Evolutionary conservation across 2,888 invertebrate species (phyloP), one percentile per base, ranked within the genome.

Genomic region (Cynaeus angustus): DNA sequence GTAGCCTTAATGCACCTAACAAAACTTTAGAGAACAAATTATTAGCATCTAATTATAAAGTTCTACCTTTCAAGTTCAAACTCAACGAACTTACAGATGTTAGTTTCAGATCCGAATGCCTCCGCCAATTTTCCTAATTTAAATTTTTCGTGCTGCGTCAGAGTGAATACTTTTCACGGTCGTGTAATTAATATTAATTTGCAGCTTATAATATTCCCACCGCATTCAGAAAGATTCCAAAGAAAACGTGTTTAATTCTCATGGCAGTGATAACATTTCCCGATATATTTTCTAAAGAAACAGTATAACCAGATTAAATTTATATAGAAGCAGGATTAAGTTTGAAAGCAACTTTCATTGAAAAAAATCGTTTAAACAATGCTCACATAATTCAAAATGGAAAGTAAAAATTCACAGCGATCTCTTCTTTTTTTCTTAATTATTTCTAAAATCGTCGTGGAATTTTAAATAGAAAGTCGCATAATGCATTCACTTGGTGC

Each of bases 401-500:
- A 37, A 37, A 37, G 7, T 37, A n/a, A 12, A 16, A 45, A 45
- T 14, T 43, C 13, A 5, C 43, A 43, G 5, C 13, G 43, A 10
- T 43, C 43, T 43, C 13, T n/a, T 6, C 13, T 6, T 43, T n/a
- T n/a, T n/a, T n/a, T n/a, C n/a, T n/a, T 16, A 9, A 45, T 45
- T 45, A 14, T 14, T 8, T 9, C 45, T 3, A 45, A 45, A 45
- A n/a, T n/a, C n/a, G n/a, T n/a, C 46, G 16, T 4, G 6, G 46
- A 46, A 46, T 46, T 46, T 46, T 3, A 46, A 46, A 16, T 45
- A 48, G 48, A 48, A 48, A 48, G 48, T 16, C 4, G 13, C 16
- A 8, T 45, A n/a, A n/a, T n/a, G n/a, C n/a, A n/a, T n/a, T n/a
- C n/a, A n/a, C n/a, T n/a, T n/a, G n/a, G n/a, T n/a, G n/a, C n/a